Evolutionary conservation across 2,888 invertebrate species (phyloP).

Genomic region (Graphium colonna): DNA sequence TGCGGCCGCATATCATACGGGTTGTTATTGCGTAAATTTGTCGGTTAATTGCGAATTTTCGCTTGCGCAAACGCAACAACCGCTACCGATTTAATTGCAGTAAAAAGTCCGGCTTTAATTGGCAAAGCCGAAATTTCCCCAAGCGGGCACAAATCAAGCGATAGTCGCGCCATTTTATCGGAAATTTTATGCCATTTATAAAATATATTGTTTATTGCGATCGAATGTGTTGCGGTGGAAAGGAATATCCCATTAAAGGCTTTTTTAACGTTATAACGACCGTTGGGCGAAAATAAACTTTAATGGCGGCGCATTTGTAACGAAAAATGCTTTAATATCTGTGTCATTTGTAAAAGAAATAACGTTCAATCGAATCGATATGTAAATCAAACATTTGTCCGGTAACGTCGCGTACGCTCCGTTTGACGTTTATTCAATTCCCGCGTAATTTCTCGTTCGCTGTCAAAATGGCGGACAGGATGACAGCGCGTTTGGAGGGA

Average conservation of each 20-base stretch:
- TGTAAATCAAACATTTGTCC: conserved; percentile 40
- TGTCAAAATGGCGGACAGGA: conserved; percentile 45
- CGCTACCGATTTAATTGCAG: conserved; percentile 64
- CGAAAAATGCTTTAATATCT: conserved; percentile 11
- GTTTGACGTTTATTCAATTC: conserved; percentile 46
- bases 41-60: conserved; percentile 50
- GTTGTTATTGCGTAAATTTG: conserved; percentile 66
- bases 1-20: conserved; percentile 44
- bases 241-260: background rate
- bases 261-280: background rate
- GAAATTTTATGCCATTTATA: conserved; percentile 43
- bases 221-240: conserved; percentile 21
- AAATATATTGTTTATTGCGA: conserved; percentile 29
- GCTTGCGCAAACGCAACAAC: conserved; percentile 49
- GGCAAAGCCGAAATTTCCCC: conserved; percentile 30
- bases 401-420: conserved; percentile 34
- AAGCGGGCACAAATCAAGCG: conserved; percentile 48
- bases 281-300: background rate
- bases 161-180: conserved; percentile 45
- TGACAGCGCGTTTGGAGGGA: conserved; percentile 33
- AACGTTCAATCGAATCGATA: conserved; percentile 24
- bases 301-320: background rate
- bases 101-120: conserved; percentile 49
- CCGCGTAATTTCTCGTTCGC: conserved; percentile 48
- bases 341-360: conserved; percentile 7